Base-by-base conservation (phyloP, 2,888 invertebrate genomes). In the Myopa testacea region DNA sequence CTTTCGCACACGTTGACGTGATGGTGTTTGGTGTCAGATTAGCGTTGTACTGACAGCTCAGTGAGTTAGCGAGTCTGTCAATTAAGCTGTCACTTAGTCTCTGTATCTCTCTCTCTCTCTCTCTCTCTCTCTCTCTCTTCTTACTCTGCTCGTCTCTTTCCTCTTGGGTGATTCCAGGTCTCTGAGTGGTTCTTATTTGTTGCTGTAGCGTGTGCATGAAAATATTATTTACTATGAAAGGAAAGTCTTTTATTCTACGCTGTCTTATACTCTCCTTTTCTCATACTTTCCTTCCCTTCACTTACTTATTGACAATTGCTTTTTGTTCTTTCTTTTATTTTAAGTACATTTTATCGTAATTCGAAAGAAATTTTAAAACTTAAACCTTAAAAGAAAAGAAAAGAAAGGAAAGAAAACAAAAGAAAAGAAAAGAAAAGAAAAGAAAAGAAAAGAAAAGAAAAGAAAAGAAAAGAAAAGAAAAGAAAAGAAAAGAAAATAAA, bases 21-120 rank as follows among this genome's bases (percentile, higher is more conserved):
- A 14, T 63, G 26, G 34, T 34, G 45, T 45, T 63, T 34, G 26
- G 12, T 26, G 37, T 37, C 63, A 16, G 34, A 26, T 14, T 63
- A 63, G 14, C n/a, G 63, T 63, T 63, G 34, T 26, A 63, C 63
- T 63, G 63, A 63, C 63, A 62, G 26, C 62, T 62, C 62, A 63
- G 5, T 37, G 34, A 63, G 37, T 63, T 16, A 37, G 34, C 19
- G 14, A 34, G 63, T 37, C 37, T 37, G 63, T 68, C 50, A 45
- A 4, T 26, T 45, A 50, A 26, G 12, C 68, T 6, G 12, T 65
- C 65, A 34, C 14, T 37, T 26, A 8, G 63, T 63, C 63, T 63
- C 63, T 45, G 45, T 45, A 6, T 45, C 45, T 45, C 45, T 10
- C 10, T 8, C 10, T 45, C 45, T 10, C 45, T 45, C 10, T 45